Conservation (phyloP, 1,140 invertebrate species). For the Zaprionus capensis region DNA sequence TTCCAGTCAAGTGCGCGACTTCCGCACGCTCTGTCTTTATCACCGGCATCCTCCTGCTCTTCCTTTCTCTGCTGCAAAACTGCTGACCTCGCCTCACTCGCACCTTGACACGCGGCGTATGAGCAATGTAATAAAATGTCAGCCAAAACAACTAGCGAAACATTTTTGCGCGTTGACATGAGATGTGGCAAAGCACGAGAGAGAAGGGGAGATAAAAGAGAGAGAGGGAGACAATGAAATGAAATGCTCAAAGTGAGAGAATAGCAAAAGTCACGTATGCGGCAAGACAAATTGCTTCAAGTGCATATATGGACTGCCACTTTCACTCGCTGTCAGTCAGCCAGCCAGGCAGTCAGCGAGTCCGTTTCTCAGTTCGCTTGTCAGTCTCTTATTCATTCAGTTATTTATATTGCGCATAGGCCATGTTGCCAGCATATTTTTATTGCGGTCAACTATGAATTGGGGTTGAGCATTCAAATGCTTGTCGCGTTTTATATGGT, state of each 20-base stretch:
- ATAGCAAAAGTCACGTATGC: conserved; percentile 71
- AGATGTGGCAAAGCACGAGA: background rate
- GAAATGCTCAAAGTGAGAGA: conserved; percentile 30
- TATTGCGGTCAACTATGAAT: conserved; percentile 72
- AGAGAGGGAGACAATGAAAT: conserved; percentile 12
- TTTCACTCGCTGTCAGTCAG: conserved; percentile 45
- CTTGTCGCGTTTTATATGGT: conserved; percentile 36
- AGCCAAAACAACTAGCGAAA: conserved; percentile 44
- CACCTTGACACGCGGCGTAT: conserved; percentile 61
- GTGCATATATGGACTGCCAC: conserved; percentile 55
- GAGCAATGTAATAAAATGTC: conserved; percentile 60
- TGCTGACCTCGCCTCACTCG: conserved; percentile 59
- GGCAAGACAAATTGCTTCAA: conserved; percentile 78
- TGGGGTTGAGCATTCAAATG: conserved; percentile 51
- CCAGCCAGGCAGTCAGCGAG: conserved; percentile 15
- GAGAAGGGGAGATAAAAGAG: background rate
- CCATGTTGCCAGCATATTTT: conserved; percentile 56
- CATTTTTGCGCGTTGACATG: conserved; percentile 42
- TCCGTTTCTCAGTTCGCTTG: conserved; percentile 11
- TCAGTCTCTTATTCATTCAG: conserved; percentile 59
- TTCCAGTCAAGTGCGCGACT: conserved; percentile 46
- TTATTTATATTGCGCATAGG: conserved; percentile 80
- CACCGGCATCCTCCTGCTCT: background rate
- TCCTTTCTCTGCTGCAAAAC: conserved; percentile 14
- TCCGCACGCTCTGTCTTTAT: conserved; percentile 54